Base-by-base conservation (phyloP, 2,113 vertebrate genomes). In the Centrocercus urophasianus region DNA sequence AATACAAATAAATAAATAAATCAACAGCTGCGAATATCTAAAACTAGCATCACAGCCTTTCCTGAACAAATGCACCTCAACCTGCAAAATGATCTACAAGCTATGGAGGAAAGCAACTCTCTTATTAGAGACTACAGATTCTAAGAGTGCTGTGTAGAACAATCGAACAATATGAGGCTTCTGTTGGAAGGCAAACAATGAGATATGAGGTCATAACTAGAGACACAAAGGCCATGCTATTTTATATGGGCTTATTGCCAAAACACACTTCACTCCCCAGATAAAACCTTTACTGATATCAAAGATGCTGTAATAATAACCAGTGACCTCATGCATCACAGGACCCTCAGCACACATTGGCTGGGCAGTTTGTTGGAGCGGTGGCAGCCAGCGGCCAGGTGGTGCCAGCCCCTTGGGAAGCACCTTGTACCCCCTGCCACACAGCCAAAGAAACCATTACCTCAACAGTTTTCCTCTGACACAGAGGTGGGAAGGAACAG, bases 241-340 rank as follows among this genome's bases (percentile, higher is more conserved):
- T 92, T 60, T 86, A 56, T 70, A 72, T 43, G 34, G 28, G 60
- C 38, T 93, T 71, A 64, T 6, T 83, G 79, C 60, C 84, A 77
- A 88, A 89, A 91, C 56, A 92, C 59, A 83, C 73, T 92, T 83
- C 61, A 69, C 72, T 88, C 50, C 67, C 52, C 57, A 88, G 87
- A 88, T 88, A 95, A 89, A 80, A 75, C 50, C 71, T 87, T 13
- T 36, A 57, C 76, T 88, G 12, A 1, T 66, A 93, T 52, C 73
- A 71, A 32, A 83, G 77, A 2, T 6, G 25, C 7, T 25, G 4
- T 77, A 92, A 94, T 92, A 92, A 89, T 91, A 95, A 87, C 56
- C 56, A 71, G 57, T 86, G 69, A 79, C 60, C n/a, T 93, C 81
- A 92, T 57, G 56, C 64, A 83, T 24, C 75, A 56, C 1, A 0